Evolutionary conservation across 2,888 invertebrate species (phyloP), one percentile per base, ranked within the genome.

Genomic region (Acrobeloides nanus): DNA sequence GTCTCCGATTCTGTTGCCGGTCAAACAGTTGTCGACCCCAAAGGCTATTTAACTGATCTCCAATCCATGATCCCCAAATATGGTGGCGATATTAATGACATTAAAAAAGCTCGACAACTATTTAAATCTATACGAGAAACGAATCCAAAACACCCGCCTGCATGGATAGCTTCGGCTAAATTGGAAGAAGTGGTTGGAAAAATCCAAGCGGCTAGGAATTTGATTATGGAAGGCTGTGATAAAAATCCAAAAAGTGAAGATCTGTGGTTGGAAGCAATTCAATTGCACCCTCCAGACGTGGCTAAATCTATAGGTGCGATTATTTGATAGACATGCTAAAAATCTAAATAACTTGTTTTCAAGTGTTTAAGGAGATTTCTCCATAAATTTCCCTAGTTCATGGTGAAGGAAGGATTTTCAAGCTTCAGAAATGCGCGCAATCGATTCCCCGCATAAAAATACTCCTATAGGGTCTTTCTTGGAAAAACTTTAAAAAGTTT

Each of bases 61-160:
- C 93, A 97, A 74, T 92, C 92, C 20, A 97, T 97, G 93, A 88
- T 97, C 67, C 97, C 97, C 0, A 88, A 89, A 0, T 90, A 93
- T 72, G 95, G 95, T 0, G 93, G 93, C 2, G 95, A 73, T 47
- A 64, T 73, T 33, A 67, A 68, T 24, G 69, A 73, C 45, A 62
- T 72, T 37, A 74, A 72, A 45, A 73, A 73, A 48, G 97, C 95
- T 0, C 81, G 97, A 47, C 77, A 93, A 46, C 76, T 99, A 32
- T 76, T 99, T 32, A 97, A 97, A 74, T 93, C 92, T 40, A 93
- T 99, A 0, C 80, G 97, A 40, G 82, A 82, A 64, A 97, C 97
- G 0, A 99, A 99, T 79, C 97, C 95, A 0, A 92, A 92, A 75
- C 95, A 97, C 80, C 92, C 95, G 0, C 95, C 97, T 0, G 97